Percentiles rank a stretch among this genome's conserved stretches.
Evolutionary conservation across 2,797 vertebrate species (phyloP).

Genomic region (Pseudotriccus pelzelni): DNA sequence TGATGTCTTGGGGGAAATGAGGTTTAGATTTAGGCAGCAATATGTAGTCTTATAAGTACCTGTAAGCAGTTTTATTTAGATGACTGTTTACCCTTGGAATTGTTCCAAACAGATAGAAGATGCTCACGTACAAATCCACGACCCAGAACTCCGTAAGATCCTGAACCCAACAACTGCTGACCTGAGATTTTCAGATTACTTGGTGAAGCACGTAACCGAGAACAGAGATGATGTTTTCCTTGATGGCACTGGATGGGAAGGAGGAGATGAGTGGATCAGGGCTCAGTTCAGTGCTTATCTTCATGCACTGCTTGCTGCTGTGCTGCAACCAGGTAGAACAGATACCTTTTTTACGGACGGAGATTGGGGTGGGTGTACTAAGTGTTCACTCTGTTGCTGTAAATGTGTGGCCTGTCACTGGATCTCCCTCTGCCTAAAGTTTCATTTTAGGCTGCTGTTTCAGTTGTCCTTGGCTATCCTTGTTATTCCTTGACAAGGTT

Average conservation of each 20-base stretch:
- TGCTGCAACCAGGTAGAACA: slow-evolving; percentile 84
- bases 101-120: slow-evolving; percentile 87
- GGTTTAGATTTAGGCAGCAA: not conserved
- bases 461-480: not conserved
- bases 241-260: slow-evolving; percentile 98
- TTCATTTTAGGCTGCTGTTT: not conserved
- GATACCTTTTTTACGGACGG: not conserved
- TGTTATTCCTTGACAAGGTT: not conserved
- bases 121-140: slow-evolving; percentile 87
- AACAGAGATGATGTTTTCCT: slow-evolving; percentile 95
- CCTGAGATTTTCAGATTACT: slow-evolving; percentile 92
- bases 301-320: slow-evolving; percentile 88
- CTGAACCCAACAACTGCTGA: slow-evolving; percentile 92
- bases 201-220: slow-evolving; percentile 94
- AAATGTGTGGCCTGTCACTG: not conserved
- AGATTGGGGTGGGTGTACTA: not conserved
- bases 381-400: not conserved
- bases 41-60: not conserved
- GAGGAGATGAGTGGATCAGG: slow-evolving; percentile 97
- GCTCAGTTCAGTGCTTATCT: slow-evolving; percentile 94
- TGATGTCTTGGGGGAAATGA: not conserved
- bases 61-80: not conserved
- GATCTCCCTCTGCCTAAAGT: not conserved
- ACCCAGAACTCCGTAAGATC: slow-evolving; percentile 89
- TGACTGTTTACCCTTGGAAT: not conserved